A percentile compares a stretch with the other conserved stretches of the same genome.
phyloP scores from a whole-genome alignment of 2,888 invertebrate genomes.

The Liposcelis brunnea region DNA sequence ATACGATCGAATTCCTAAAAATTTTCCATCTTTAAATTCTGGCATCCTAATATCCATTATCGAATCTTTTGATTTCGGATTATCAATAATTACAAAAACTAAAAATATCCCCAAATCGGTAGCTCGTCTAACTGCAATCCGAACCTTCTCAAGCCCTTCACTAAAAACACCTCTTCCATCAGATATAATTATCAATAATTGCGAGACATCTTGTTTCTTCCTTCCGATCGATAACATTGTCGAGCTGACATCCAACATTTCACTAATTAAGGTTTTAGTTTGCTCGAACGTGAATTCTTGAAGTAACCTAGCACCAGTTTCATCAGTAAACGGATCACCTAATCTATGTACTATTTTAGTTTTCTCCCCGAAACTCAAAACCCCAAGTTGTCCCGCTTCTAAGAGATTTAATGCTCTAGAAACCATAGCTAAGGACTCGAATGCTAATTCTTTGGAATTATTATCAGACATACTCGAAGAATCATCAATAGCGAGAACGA shows the following conservation, averaged over 20 bases:
- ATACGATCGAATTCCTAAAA: conserved; percentile 56
- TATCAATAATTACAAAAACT: conserved; percentile 91
- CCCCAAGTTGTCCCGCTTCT: conserved; percentile 84
- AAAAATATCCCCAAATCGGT: conserved; percentile 72
- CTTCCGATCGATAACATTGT: conserved; percentile 39
- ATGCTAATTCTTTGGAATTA: conserved; percentile 76
- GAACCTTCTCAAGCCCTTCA: conserved; percentile 64
- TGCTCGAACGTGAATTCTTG: conserved; percentile 77
- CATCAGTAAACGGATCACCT: conserved; percentile 69
- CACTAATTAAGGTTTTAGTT: conserved; percentile 70
- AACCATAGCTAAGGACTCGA: conserved; percentile 86
- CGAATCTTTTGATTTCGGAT: conserved; percentile 80
- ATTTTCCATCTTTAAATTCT: conserved; percentile 40
- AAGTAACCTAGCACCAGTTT: conserved; percentile 63
- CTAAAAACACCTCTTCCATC: conserved; percentile 89
- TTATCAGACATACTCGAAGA: conserved; percentile 84
- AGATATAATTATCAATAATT: conserved; percentile 78
- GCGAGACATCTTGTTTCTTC: conserved; percentile 38
- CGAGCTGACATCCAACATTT: conserved; percentile 61
- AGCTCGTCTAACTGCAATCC: conserved; percentile 62
- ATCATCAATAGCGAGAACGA: conserved; percentile 91
- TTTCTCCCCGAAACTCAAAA: conserved; percentile 79
- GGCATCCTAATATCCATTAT: conserved; percentile 78
- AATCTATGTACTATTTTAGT: conserved; percentile 77
- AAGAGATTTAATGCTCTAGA: conserved; percentile 72